These are phyloP conservation scores for Glyphotaelius pellucidus DNA, from an alignment of 2,888 invertebrate genomes.

Conservation along the genomic window DNA sequence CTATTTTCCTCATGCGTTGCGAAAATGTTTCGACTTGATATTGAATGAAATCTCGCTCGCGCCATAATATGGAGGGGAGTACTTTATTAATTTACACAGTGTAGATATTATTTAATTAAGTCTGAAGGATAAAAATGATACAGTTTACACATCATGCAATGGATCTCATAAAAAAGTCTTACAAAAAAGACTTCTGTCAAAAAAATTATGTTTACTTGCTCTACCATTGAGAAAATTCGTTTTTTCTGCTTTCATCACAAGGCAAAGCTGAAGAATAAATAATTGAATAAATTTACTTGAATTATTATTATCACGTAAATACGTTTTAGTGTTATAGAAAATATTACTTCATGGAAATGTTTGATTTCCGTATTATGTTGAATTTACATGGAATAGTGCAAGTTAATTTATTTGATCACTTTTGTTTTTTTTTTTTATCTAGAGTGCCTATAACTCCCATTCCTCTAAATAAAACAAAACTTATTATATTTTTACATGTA, in stretches of 20 bases:
- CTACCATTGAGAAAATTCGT: not conserved
- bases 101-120: not conserved
- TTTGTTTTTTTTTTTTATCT: too few relatives aligned
- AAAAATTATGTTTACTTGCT: not conserved
- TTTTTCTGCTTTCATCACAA: not conserved
- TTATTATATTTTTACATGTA: too few relatives aligned
- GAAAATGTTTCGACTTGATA: not conserved
- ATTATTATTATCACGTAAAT: not conserved
- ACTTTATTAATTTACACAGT: not conserved
- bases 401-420: too few relatives aligned
- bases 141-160: not conserved
- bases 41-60: not conserved
- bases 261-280: not conserved
- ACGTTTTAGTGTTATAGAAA: not conserved
- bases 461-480: too few relatives aligned
- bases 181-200: too few relatives aligned
- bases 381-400: not conserved
- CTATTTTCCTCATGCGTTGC: conserved; percentile 32
- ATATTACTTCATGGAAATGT: not conserved
- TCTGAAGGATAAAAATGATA: not conserved
- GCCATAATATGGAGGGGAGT: not conserved
- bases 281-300: not conserved
- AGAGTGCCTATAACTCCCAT: too few relatives aligned
- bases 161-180: too few relatives aligned
- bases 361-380: too few relatives aligned